phyloP scores from a whole-genome alignment of 2,113 vertebrate genomes.

The Festucalex cinctus region DNA sequence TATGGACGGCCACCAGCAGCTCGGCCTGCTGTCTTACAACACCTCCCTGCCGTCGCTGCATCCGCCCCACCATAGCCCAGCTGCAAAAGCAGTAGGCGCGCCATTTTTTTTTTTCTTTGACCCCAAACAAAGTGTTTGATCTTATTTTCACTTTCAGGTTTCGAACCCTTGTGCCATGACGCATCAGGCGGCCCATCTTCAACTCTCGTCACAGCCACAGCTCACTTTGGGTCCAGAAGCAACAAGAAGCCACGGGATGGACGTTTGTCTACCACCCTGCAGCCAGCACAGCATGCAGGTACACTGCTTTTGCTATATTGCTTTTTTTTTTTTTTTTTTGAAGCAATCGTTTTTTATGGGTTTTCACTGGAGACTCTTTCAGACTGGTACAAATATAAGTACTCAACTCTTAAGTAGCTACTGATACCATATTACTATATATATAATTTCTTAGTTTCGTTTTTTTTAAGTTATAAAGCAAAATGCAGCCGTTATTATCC shows the following conservation, averaged over 20 bases:
- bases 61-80: conserved; percentile 45
- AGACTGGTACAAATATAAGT: too few relatives aligned
- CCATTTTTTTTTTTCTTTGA: not conserved
- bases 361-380: too few relatives aligned
- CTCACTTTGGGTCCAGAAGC: conserved; percentile 36
- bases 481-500: too few relatives aligned
- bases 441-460: too few relatives aligned
- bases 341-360: too few relatives aligned
- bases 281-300: conserved; percentile 52
- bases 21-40: conserved; percentile 69
- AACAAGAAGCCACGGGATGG: conserved; percentile 11
- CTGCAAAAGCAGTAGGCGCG: conserved; percentile 9
- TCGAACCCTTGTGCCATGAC: conserved; percentile 26
- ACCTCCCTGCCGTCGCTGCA: conserved; percentile 78
- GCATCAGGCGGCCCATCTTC: conserved; percentile 19
- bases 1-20: conserved; percentile 66
- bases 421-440: too few relatives aligned
- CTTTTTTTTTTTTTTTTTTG: not conserved
- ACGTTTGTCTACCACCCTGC: conserved; percentile 40
- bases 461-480: too few relatives aligned
- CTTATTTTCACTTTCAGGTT: conserved; percentile 24
- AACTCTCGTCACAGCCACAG: conserved; percentile 45
- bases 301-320: not conserved
- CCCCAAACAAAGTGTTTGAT: not conserved
- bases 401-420: too few relatives aligned